phyloP scores from a whole-genome alignment of 2,797 vertebrate species.

The Epinephelus malabaricus region DNA sequence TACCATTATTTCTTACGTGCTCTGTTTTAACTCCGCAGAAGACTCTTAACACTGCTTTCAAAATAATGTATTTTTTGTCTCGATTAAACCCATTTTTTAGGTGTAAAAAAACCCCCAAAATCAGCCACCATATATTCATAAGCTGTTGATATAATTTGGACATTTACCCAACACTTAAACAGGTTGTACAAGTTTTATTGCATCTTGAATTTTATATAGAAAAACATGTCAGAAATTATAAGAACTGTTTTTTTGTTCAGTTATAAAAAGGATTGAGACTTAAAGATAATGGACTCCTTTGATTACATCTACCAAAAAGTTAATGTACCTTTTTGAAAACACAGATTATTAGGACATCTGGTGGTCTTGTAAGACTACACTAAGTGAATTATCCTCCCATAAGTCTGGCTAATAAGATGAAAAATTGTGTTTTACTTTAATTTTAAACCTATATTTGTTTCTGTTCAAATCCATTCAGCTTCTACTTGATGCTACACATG shows the following conservation, averaged over 20 bases:
- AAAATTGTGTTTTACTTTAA: not conserved
- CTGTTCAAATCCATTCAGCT: slow-evolving; percentile 27
- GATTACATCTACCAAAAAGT: not conserved
- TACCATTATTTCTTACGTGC: not conserved
- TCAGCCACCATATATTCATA: not conserved
- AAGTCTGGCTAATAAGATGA: not conserved
- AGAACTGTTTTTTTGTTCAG: not conserved
- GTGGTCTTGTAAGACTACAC: not conserved
- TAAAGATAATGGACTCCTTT: too few species aligned
- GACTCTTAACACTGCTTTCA: not conserved
- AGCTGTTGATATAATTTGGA: not conserved
- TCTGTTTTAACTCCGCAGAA: not conserved
- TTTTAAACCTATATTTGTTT: slow-evolving; percentile 24
- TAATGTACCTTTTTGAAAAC: not conserved
- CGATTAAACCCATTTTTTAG: not conserved
- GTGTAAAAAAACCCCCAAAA: not conserved
- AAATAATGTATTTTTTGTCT: not conserved
- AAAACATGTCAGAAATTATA: not conserved
- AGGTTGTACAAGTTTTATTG: not conserved
- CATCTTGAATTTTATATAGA: not conserved
- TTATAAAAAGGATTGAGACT: not conserved
- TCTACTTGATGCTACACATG: slow-evolving; percentile 33
- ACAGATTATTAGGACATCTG: not conserved
- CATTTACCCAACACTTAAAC: not conserved
- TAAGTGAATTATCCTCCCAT: not conserved